Conservation (phyloP, 2,888 invertebrate genomes). For the Atethmia centrago region DNA sequence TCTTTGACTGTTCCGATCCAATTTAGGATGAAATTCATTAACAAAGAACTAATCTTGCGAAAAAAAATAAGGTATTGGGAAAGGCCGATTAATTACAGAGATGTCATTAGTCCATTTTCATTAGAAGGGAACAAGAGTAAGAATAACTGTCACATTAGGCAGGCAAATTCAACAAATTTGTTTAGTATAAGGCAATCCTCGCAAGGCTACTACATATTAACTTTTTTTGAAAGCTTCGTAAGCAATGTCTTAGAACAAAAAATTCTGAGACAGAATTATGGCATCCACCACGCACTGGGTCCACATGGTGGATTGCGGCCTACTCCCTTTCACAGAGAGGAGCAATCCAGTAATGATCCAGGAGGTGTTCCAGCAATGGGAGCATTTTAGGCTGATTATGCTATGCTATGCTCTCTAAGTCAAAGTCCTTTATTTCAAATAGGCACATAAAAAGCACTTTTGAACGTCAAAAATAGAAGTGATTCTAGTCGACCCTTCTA, state of each 20-base stretch:
- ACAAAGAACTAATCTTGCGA: not conserved
- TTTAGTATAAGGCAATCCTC: not conserved
- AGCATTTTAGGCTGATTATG: too few relatives aligned
- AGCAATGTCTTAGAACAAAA: not conserved
- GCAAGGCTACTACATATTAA: not conserved
- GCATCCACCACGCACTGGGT: not conserved
- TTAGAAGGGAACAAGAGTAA: not conserved
- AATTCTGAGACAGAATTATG: not conserved
- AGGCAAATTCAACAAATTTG: not conserved
- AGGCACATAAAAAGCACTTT: too few relatives aligned
- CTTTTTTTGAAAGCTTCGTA: not conserved
- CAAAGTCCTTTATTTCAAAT: too few relatives aligned
- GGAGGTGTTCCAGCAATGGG: not conserved
- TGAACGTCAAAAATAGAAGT: too few relatives aligned
- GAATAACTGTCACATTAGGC: not conserved
- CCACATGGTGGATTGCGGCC: not conserved
- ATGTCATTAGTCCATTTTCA: slow-evolving; percentile 31
- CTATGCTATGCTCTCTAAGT: not conserved
- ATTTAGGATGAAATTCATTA: slow-evolving; percentile 17
- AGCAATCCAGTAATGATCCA: too few relatives aligned
- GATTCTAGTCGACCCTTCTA: too few relatives aligned
- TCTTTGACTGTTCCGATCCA: slow-evolving; percentile 8
- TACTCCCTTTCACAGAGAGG: not conserved
- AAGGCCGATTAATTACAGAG: slow-evolving; percentile 25
- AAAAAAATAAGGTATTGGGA: slow-evolving; percentile 2